phyloP scores from a whole-genome alignment of 2,888 invertebrate species.

The Suillia variegata region DNA sequence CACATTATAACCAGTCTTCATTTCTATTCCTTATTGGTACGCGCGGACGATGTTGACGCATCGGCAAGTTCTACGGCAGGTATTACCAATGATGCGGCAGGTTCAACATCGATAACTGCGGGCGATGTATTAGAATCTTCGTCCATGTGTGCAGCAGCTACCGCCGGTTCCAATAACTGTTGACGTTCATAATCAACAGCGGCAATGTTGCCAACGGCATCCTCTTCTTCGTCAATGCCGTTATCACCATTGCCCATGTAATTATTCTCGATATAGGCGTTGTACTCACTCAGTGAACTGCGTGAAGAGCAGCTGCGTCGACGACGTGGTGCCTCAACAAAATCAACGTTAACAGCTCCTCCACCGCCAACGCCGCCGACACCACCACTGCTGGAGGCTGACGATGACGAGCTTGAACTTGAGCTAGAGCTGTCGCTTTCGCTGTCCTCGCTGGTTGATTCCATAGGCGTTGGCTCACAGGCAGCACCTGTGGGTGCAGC shows the following conservation, averaged over 20 bases:
- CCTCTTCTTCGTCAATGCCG: not conserved
- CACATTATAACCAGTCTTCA: too few relatives aligned
- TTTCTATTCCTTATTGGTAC: too few relatives aligned
- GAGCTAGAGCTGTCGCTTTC: constrained; percentile 65
- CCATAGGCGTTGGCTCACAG: constrained; percentile 54
- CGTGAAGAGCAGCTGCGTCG: not conserved
- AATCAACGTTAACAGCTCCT: not conserved
- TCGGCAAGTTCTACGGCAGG: too few relatives aligned
- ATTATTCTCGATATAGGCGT: not conserved
- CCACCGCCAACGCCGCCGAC: not conserved
- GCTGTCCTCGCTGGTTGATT: constrained; percentile 63
- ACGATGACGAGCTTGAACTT: constrained; percentile 57
- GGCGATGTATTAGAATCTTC: not conserved
- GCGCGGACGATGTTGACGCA: too few relatives aligned
- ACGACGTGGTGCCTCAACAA: not conserved
- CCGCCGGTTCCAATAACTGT: not conserved
- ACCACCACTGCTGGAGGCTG: constrained; percentile 32
- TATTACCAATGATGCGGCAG: too few relatives aligned
- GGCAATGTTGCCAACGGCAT: too few relatives aligned
- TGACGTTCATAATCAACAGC: not conserved
- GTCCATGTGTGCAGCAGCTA: not conserved
- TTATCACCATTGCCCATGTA: not conserved
- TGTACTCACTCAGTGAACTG: not conserved
- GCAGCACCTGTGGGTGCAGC: constrained; percentile 50
- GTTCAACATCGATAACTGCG: too few relatives aligned